Base-by-base conservation (phyloP, 2,888 invertebrate genomes). In the Drosophila subsilvestris region DNA sequence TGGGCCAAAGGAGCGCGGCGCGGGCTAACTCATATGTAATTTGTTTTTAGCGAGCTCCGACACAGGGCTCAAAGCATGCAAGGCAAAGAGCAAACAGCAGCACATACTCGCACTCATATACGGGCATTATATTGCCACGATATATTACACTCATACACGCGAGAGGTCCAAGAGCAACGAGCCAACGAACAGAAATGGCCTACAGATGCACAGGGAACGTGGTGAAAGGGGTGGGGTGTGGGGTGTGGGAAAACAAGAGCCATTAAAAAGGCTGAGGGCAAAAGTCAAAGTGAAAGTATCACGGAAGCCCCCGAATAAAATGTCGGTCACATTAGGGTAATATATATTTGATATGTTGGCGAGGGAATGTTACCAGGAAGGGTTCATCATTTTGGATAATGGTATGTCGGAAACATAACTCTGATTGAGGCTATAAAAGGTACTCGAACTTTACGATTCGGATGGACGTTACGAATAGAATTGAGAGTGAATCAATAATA, bases 111-210 rank as follows among this genome's bases (percentile, higher is more conserved):
- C 51, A 60, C 42, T 63, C 47, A 47, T 49, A 25, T 62, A 32
- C 1, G 62, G 58, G 70, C 56, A 70, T 80, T 79, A 81, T 75
- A 70, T 29, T 61, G 44, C 70, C 76, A 73, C 85, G 71, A 82
- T 79, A 78, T 84, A 86, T 85, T 86, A 81, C 74, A 72, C 75
- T 65, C 68, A 44, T 62, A 65, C 85, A 85, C 86, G 84, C 84
- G 73, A 84, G 27, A 63, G 56, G 55, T 48, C 65, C 59, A 71
- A 70, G 74, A 74, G 62, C 67, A 73, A n/a, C n/a, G n/a, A 44
- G 57, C 57, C 58, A 29, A 53, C 57, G 57, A 63, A 25, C 51
- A 50, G 60, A 65, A 56, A 25, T 50, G 56, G 56, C 17, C 22
- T n/a, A 51, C 27, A 22, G 22, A 22, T 22, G 3, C 22, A 22